Percentiles rank a stretch among this genome's conserved stretches.
Evolutionary conservation across 1,140 invertebrate genomes (phyloP).

Genomic region (Sycophaga agraensis): DNA sequence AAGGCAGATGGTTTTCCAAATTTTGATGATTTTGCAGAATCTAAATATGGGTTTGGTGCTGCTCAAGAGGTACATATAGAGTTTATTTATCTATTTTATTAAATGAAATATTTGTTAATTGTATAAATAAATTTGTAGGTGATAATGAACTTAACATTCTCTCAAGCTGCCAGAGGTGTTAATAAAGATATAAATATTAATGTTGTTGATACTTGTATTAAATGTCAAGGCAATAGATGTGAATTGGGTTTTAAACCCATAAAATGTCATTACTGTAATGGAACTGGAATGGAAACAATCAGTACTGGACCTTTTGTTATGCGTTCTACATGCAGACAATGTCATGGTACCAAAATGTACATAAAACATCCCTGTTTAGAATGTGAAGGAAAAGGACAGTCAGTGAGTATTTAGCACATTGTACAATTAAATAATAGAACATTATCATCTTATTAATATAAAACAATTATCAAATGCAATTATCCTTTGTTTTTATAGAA

Average conservation of each 20-base stretch:
- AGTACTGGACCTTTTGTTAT: conserved; percentile 94
- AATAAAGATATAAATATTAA: conserved; percentile 94
- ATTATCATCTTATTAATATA: no score
- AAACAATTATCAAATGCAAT: no score
- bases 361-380: conserved; percentile 91
- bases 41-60: conserved; percentile 84
- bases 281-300: conserved; percentile 94
- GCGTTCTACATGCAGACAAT: conserved; percentile 92
- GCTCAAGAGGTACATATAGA: conserved; percentile 75
- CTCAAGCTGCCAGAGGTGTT: conserved; percentile 92
- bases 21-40: conserved; percentile 83
- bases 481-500: no score
- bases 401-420: conserved; percentile 63
- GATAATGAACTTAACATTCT: conserved; percentile 88
- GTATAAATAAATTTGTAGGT: conserved; percentile 61
- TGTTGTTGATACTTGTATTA: conserved; percentile 88
- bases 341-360: conserved; percentile 82
- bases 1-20: conserved; percentile 57
- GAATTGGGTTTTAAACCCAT: conserved; percentile 87
- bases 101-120: conserved; percentile 16
- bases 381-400: conserved; percentile 91
- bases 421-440: no score
- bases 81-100: background rate
- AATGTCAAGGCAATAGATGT: conserved; percentile 81
- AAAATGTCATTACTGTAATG: conserved; percentile 90